phyloP scores from a whole-genome alignment of 2,888 invertebrate genomes.

The Eubasilissa splendida region DNA sequence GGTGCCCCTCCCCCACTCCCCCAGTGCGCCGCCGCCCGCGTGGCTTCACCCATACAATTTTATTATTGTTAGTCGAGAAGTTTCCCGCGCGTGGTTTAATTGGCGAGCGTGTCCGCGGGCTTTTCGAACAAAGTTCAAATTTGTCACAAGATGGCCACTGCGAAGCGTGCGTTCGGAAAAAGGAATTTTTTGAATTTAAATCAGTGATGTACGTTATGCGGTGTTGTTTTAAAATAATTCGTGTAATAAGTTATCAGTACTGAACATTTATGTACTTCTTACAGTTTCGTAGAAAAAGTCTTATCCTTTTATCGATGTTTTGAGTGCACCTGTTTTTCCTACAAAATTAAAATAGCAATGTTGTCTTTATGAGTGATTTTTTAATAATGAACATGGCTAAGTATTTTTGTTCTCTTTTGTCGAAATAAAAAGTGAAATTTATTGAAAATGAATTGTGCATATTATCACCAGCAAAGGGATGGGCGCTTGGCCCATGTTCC shows the following conservation, averaged over 20 bases:
- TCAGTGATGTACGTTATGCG: not conserved
- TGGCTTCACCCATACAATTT: conserved; percentile 36
- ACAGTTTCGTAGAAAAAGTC: not conserved
- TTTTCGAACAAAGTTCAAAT: conserved; percentile 24
- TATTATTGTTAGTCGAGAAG: conserved; percentile 56
- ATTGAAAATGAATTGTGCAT: conserved; percentile 57
- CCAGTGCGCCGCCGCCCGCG: conserved; percentile 59
- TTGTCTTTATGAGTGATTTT: conserved; percentile 8
- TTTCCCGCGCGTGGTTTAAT: conserved; percentile 56
- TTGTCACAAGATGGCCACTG: conserved; percentile 36
- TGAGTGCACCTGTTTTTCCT: too few relatives aligned
- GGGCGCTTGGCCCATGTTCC: conserved; percentile 38
- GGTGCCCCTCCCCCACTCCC: conserved; percentile 46
- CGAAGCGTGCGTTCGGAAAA: conserved; percentile 5
- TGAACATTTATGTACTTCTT: not conserved
- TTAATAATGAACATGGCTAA: not conserved
- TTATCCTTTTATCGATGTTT: too few relatives aligned
- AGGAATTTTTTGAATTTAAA: not conserved
- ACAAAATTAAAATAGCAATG: too few relatives aligned
- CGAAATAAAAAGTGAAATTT: not conserved
- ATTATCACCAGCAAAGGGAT: conserved; percentile 54
- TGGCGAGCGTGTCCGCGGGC: conserved; percentile 40
- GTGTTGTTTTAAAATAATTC: conserved; percentile 20
- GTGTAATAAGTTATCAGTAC: not conserved
- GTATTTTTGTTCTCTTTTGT: conserved; percentile 4